Base-by-base conservation (phyloP, 1,140 invertebrate species). In the Tribolium castaneum region DNA sequence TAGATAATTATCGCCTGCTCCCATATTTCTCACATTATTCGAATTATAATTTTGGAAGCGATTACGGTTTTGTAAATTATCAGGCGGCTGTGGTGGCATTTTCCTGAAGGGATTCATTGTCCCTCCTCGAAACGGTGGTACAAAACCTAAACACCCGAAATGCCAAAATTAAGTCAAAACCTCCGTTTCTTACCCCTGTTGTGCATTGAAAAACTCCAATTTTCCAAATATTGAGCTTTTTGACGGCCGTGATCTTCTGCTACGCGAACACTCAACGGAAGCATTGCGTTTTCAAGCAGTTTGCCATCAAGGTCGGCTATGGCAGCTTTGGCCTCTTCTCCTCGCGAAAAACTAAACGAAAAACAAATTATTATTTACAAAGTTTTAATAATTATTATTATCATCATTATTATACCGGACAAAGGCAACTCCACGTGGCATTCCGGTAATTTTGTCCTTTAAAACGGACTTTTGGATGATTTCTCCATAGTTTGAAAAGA, bases 241-340 rank as follows among this genome's bases (percentile, higher is more conserved):
- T 95, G 94, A 86, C 97, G 96, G 9, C 95, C 95, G 85, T 98
- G 97, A 86, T 98, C 96, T 86, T 98, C 96, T 0, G 97, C 97
- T 82, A 98, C 88, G 0, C 88, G 86, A 90, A 98, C 95, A 75
- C 91, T 91, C 6, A 98, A 88, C 6, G 95, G 94, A 83, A 96
- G 93, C 35, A 91, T 93, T 51, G 93, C 93, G 79, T 95, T 96
- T 78, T 95, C 94, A 19, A 95, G 93, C 81, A 94, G 92, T 76
- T 93, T 93, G 50, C 96, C 96, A 86, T 98, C 95, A 70, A 98
- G 87, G 39, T 91, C 90, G 12, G 92, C 90, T 80, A 98, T 97
- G 14, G 97, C 97, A 75, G 93, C 92, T 83, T 97, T 94, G 0
- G 97, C 97, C 85, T 97, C 94, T 86, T 95, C 94, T 76, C 93